Evolutionary conservation across 2,113 vertebrate genomes (phyloP), one percentile per base, ranked within the genome.

Genomic region (Geococcyx californianus): DNA sequence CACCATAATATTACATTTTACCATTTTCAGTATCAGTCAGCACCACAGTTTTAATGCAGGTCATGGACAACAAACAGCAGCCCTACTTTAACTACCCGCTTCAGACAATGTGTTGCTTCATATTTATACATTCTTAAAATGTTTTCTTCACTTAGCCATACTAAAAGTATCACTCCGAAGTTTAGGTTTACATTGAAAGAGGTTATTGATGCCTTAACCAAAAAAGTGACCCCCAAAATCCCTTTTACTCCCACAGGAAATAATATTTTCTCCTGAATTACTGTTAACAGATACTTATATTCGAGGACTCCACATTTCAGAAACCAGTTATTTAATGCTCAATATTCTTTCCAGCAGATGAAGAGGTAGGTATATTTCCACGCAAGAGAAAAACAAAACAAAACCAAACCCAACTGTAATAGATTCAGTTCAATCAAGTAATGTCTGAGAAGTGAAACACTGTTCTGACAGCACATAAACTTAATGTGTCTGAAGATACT

Each of bases 341-440:
- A 95, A 92, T 97, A 90, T 97, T 98, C 77, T 97, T 98, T 97
- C 94, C 97, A 98, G 97, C 95, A 97, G 96, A 95, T 94, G 91
- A 98, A 98, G 98, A 98, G 98, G 98, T 98, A 98, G 98, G 98
- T 97, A 95, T 97, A 97, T 97, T 97, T 98, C 97, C 96, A 98
- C 77, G 86, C 88, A 96, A 83, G 92, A 95, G 47, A 49, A 49
- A 60, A 63, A 73, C 51, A 52, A 96, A 98, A 95, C 91, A 67
- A 63, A 73, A 29, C 63, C 36, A 28, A 52, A 52, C 51, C 51
- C 29, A 31, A 55, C 52, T 58, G 84, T 93, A 98, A 97, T 79
- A 98, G 97, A 96, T 66, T 87, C 96, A 97, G 82, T 97, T 96
- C 95, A 97, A 98, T 98, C 87, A 94, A 97, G 84, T 93, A 92